A percentile compares a stretch with the other conserved stretches of the same genome.
These are phyloP conservation scores for Eriosoma lanigerum DNA, from an alignment of 1,140 invertebrate species.

Conservation along the genomic window DNA sequence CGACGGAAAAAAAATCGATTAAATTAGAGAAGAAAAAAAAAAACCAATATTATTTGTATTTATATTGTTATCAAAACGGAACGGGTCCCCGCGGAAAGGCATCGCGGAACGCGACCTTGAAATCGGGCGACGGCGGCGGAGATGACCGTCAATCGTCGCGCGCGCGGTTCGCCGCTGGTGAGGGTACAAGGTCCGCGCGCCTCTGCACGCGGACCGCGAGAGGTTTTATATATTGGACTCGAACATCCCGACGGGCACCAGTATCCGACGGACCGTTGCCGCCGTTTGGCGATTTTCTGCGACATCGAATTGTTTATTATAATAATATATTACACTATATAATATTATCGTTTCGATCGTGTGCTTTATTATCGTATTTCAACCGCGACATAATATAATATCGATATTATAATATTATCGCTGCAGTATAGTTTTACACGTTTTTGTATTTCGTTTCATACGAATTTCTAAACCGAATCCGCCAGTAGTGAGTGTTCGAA, in stretches of 20 bases:
- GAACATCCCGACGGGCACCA: conserved; percentile 20
- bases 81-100: neutral
- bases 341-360: no score
- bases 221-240: conserved; percentile 35
- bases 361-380: neutral
- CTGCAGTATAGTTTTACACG: no score
- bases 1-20: no score
- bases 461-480: no score
- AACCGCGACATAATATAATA: no score
- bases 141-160: conserved; percentile 14
- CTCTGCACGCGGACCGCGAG: neutral
- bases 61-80: neutral
- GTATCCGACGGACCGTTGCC: conserved; percentile 51
- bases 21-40: conserved; percentile 24
- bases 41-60: no score
- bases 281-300: conserved; percentile 43
- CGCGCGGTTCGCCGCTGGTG: conserved; percentile 1
- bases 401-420: no score
- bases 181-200: conserved; percentile 41
- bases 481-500: no score
- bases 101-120: neutral
- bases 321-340: no score
- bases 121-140: conserved; percentile 1
- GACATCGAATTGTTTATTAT: no score
- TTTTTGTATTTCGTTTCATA: neutral